Evolutionary conservation across 2,797 vertebrate species (phyloP).

Genomic region (Silurus aristotelis): DNA sequence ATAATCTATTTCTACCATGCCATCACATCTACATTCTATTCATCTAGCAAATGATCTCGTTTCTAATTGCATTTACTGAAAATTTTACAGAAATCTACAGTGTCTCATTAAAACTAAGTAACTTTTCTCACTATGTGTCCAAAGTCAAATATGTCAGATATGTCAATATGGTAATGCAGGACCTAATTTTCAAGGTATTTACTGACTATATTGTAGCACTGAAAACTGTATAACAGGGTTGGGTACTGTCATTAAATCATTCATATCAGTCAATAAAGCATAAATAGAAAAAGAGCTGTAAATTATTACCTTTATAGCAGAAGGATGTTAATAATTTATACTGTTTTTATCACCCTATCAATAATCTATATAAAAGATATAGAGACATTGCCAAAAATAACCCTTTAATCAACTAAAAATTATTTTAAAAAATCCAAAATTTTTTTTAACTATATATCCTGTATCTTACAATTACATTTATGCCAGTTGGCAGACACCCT

Average conservation of each 20-base stretch:
- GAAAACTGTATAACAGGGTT: constrained; percentile 45
- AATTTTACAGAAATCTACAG: not conserved
- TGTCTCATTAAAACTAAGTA: constrained; percentile 21
- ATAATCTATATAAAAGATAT: not conserved
- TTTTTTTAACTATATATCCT: too few relatives aligned
- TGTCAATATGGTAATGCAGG: constrained; percentile 71
- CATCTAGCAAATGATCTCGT: not conserved
- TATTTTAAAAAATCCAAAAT: too few relatives aligned
- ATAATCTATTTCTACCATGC: not conserved
- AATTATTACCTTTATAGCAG: not conserved
- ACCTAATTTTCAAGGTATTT: constrained; percentile 67
- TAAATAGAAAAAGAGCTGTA: not conserved
- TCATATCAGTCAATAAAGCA: constrained; percentile 54
- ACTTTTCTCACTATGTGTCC: constrained; percentile 59
- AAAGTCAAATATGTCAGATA: constrained; percentile 68
- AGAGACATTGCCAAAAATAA: not conserved
- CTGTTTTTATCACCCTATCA: too few relatives aligned
- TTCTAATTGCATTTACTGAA: not conserved
- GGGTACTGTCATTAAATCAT: constrained; percentile 36
- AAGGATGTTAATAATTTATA: not conserved
- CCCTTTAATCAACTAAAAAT: too few relatives aligned
- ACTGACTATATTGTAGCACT: constrained; percentile 32
- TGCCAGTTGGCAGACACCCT: too few relatives aligned
- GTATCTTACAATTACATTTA: too few relatives aligned
- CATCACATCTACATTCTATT: not conserved